Evolutionary conservation across 2,888 invertebrate genomes (phyloP), one percentile per base, ranked within the genome.

Genomic region (Phymatocera aterrima): DNA sequence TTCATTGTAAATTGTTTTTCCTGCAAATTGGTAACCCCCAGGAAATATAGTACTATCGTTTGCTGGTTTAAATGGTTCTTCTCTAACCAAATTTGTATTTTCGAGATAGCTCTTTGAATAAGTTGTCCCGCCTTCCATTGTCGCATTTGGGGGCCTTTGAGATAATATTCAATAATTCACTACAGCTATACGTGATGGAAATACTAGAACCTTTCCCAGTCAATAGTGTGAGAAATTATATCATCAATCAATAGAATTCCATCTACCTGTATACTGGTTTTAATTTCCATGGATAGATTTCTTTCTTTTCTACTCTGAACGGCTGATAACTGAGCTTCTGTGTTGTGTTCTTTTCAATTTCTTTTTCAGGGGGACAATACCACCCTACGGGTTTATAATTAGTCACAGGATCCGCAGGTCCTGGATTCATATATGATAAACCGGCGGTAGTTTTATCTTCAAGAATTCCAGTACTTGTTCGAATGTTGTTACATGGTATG

Each of bases 321-420:
- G 90, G 89, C 77, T 88, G 88, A 80, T 87, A 91, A 61, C 91
- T 91, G 61, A 90, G 80, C 78, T 88, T 90, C 28, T 90, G 88
- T 0, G 91, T 90, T 1, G 91, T 91, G 2, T 88, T 87, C 6
- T 85, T 83, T 2, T 84, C 77, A 1, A 88, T 79, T 10, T 87
- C 85, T 18, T 85, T 84, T 0, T 79, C 82, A 0, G 90, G 87
- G n/a, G 84, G 85, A 65, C 82, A 82, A 77, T 90, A 91, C 31
- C 83, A 83, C 21, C 78, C 75, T 3, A 80, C 28, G 0, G 91
- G 91, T 77, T 89, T 91, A 79, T 85, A 91, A 79, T 86, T 91
- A 3, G 77, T 21, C 0, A 85, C 82, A 34, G 87, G 88, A 24
- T 87, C 84, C 0, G 84, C 81, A 28, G 77, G 80, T 12, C 88